Base-by-base conservation (phyloP, 2,113 vertebrate genomes). In the Tragelaphus imberbis region DNA sequence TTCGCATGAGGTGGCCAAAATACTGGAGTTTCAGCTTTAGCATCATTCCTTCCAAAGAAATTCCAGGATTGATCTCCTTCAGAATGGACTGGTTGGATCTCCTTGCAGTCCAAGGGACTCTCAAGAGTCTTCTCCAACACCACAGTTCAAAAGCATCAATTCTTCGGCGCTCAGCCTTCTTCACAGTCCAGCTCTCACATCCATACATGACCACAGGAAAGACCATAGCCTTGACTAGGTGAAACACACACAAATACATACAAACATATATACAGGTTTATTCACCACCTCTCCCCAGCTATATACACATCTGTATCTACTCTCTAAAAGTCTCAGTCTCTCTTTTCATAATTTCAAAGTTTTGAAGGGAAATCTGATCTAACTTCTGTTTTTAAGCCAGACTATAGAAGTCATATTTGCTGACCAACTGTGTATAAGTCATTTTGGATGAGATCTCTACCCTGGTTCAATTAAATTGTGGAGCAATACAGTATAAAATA, bases 181-280 rank as follows among this genome's bases (percentile, higher is more conserved):
- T n/a, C n/a, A n/a, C n/a, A n/a, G n/a, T n/a, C n/a, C n/a, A n/a
- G n/a, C n/a, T n/a, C n/a, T n/a, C n/a, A n/a, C n/a, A n/a, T n/a
- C n/a, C n/a, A n/a, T n/a, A n/a, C n/a, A n/a, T n/a, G n/a, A n/a
- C n/a, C n/a, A n/a, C n/a, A n/a, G n/a, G n/a, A n/a, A n/a, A n/a
- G n/a, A n/a, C n/a, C n/a, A n/a, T n/a, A n/a, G n/a, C n/a, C n/a
- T n/a, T n/a, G n/a, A n/a, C n/a, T n/a, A n/a, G n/a, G n/a, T n/a
- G n/a, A 1, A 2, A 4, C 5, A 25, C 1, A 33, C 1, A 55
- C 10, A 19, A 3, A 21, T 1, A 44, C 11, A 84, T 0, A 10
- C 0, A 33, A 15, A 28, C 25, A 47, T 47, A 47, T 25, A 49
- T 30, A 49, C 15, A 9, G 10, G 8, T 49, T 5, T 49, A 80